Evolutionary conservation across 2,113 vertebrate genomes (phyloP).

Genomic region (Picathartes gymnocephalus): DNA sequence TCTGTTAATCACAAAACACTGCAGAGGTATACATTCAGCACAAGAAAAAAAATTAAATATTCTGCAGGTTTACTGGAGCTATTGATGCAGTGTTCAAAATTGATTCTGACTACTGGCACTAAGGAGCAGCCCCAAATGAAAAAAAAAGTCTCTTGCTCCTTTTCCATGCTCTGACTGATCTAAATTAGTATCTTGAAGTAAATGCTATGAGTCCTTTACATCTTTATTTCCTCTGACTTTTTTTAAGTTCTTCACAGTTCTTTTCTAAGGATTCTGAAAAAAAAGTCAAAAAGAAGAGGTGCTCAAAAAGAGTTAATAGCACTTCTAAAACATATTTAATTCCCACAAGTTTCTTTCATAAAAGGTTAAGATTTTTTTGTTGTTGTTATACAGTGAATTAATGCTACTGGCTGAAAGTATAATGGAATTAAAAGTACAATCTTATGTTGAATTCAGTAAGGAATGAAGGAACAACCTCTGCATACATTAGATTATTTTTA

Average conservation of each 20-base stretch:
- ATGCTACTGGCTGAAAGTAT: not conserved
- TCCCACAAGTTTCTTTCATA: constrained; percentile 41
- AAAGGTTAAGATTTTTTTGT: constrained; percentile 5
- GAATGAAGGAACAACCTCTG: not conserved
- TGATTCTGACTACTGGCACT: constrained; percentile 24
- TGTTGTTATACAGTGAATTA: constrained; percentile 20
- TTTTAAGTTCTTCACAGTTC: constrained; percentile 1
- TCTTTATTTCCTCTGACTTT: constrained; percentile 39
- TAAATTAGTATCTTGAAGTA: constrained; percentile 49
- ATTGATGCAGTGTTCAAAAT: constrained; percentile 19
- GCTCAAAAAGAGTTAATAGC: constrained; percentile 46
- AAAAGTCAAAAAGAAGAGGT: constrained; percentile 2
- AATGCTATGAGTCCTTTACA: not conserved
- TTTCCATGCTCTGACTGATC: not conserved
- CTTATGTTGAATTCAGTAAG: not conserved
- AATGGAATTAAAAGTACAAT: not conserved
- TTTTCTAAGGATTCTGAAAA: constrained; percentile 33
- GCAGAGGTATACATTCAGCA: constrained; percentile 51
- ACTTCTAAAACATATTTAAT: not conserved
- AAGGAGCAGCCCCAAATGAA: not conserved
- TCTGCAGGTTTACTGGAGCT: constrained; percentile 46
- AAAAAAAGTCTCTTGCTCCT: not conserved
- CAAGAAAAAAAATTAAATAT: constrained; percentile 54
- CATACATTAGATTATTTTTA: not conserved
- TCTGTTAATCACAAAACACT: constrained; percentile 59